Conservation (phyloP, 2,113 vertebrate genomes). For the Cyprinus carpio region DNA sequence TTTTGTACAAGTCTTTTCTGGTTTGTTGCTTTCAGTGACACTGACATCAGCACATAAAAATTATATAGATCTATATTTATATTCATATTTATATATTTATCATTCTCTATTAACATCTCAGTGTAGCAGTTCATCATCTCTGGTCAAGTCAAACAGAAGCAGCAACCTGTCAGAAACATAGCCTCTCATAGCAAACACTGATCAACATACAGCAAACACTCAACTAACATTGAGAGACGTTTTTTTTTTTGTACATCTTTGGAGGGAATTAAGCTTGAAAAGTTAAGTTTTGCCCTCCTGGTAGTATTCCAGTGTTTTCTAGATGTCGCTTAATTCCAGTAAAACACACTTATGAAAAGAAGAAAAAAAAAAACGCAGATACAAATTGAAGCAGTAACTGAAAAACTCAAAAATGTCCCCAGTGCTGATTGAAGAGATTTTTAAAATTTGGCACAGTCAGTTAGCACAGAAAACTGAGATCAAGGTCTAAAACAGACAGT, state of each 20-base stretch:
- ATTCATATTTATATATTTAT: conserved; percentile 73
- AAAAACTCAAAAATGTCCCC: conserved; percentile 60
- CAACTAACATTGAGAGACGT: conserved; percentile 75
- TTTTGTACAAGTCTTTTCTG: conserved; percentile 67
- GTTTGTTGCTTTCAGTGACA: conserved; percentile 79
- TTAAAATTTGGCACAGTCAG: conserved; percentile 76
- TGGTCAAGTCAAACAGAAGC: conserved; percentile 70
- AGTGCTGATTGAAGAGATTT: conserved; percentile 67
- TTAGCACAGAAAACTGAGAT: conserved; percentile 61
- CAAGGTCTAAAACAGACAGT: conserved; percentile 79
- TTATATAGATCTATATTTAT: conserved; percentile 78
- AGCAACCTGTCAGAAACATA: conserved; percentile 70
- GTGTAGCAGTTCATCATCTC: conserved; percentile 72
- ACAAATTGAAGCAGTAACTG: conserved; percentile 71
- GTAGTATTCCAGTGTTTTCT: conserved; percentile 59
- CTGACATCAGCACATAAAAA: conserved; percentile 83
- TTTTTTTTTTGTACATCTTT: conserved; percentile 72
- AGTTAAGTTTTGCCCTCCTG: conserved; percentile 58
- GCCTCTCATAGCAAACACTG: conserved; percentile 72
- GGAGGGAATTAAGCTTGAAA: conserved; percentile 65
- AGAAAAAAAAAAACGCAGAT: conserved; percentile 51
- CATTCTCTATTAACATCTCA: conserved; percentile 80
- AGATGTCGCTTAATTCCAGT: conserved; percentile 70
- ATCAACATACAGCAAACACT: conserved; percentile 72
- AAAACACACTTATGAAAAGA: conserved; percentile 66